Percentiles rank a stretch among this genome's conserved stretches.
These are phyloP conservation scores for Styela plicata DNA, from an alignment of 23 tunicate genomes.

Conservation along the genomic window DNA sequence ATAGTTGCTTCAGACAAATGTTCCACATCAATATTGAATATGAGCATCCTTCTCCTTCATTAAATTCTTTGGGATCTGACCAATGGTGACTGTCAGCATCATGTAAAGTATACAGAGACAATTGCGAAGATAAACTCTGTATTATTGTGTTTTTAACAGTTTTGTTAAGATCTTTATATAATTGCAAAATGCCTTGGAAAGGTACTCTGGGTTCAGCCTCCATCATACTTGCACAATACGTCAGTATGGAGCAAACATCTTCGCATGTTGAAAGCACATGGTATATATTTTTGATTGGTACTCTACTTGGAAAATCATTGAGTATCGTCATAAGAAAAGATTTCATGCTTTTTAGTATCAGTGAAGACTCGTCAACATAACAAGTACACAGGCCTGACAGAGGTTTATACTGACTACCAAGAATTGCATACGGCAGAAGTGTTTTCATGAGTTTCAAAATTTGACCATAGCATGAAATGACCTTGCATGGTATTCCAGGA, in stretches of 20 bases:
- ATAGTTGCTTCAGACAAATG: slow-evolving; percentile 15
- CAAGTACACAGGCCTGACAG: slow-evolving; percentile 37
- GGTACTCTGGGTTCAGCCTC: slow-evolving; percentile 36
- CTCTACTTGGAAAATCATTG: slow-evolving; percentile 60
- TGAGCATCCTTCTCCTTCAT: slow-evolving; percentile 58
- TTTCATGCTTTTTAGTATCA: slow-evolving; percentile 42
- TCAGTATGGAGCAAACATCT: slow-evolving; percentile 45
- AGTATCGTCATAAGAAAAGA: slow-evolving; percentile 36
- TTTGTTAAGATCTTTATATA: slow-evolving; percentile 34
- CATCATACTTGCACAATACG: slow-evolving; percentile 41
- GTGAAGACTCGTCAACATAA: slow-evolving; percentile 54
- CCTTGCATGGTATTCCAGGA: slow-evolving; percentile 1
- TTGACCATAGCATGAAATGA: slow-evolving; percentile 14
- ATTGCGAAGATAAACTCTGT: slow-evolving; percentile 44
- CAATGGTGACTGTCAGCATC: slow-evolving; percentile 79
- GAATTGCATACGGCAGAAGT: slow-evolving; percentile 36
- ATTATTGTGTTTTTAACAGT: slow-evolving; percentile 27
- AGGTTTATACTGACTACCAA: slow-evolving; percentile 50
- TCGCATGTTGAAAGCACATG: slow-evolving; percentile 27
- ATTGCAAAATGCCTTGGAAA: slow-evolving; percentile 52
- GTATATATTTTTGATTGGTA: slow-evolving; percentile 13
- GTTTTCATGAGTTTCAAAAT: slow-evolving; percentile 21
- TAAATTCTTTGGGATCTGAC: slow-evolving; percentile 59
- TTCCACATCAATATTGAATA: slow-evolving; percentile 66
- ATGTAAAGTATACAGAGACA: slow-evolving; percentile 39